Conservation (phyloP, 1,140 invertebrate species). For the Zaprionus davidi region DNA sequence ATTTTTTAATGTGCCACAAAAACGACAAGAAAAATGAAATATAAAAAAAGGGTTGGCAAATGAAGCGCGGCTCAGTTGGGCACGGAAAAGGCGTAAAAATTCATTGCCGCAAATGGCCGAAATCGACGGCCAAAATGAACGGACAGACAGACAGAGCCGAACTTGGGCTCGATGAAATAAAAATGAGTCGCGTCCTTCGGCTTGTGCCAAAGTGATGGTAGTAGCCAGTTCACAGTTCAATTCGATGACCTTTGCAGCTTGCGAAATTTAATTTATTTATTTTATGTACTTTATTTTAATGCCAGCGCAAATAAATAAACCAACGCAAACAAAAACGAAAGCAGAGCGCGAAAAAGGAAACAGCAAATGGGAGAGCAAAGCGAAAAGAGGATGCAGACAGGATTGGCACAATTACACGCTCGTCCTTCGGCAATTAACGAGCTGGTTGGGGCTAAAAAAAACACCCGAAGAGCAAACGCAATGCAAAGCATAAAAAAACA, state of each 20-base stretch:
- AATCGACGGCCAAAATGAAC: constrained; percentile 38
- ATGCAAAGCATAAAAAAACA: constrained; percentile 24
- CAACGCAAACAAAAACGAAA: constrained; percentile 17
- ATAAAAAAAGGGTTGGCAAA: constrained; percentile 53
- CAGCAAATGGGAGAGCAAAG: constrained; percentile 8
- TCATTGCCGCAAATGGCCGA: constrained; percentile 63
- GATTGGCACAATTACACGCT: constrained; percentile 74
- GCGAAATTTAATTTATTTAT: constrained; percentile 55
- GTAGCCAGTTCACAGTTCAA: constrained; percentile 22
- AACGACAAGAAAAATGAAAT: constrained; percentile 29
- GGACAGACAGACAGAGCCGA: constrained; percentile 16
- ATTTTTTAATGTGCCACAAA: constrained; percentile 73
- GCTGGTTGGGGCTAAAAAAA: constrained; percentile 14
- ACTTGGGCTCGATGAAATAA: constrained; percentile 30
- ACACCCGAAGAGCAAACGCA: constrained; percentile 18
- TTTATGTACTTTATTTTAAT: constrained; percentile 51
- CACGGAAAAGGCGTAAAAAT: constrained; percentile 67
- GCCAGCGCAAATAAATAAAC: constrained; percentile 53
- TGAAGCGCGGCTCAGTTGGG: constrained; percentile 24
- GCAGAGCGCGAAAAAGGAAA: constrained; percentile 24
- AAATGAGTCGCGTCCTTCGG: constrained; percentile 40
- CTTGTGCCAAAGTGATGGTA: constrained; percentile 8
- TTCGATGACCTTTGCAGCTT: constrained; percentile 47
- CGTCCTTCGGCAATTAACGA: constrained; percentile 75
- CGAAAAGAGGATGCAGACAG: constrained; percentile 31